These are phyloP conservation scores for Spodoptera litura DNA, from an alignment of 1,140 invertebrate genomes.

Conservation along the genomic window DNA sequence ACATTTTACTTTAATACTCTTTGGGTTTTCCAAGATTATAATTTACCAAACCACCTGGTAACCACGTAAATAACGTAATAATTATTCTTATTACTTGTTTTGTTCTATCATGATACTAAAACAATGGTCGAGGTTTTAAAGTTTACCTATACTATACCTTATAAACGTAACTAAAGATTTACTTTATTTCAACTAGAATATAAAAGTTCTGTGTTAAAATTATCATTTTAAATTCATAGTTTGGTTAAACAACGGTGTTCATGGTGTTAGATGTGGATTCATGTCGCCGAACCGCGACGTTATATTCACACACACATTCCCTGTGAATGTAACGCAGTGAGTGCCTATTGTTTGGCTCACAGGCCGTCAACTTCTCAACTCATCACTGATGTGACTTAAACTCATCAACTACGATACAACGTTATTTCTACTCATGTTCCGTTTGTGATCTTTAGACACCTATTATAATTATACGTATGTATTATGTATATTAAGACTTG, in stretches of 20 bases:
- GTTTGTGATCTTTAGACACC: neutral
- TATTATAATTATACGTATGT: neutral
- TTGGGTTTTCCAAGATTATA: too few relatives aligned
- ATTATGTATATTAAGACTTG: neutral
- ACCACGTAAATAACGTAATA: too few relatives aligned
- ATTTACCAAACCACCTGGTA: too few relatives aligned
- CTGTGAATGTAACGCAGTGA: slow-evolving; percentile 31
- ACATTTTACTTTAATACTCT: too few relatives aligned
- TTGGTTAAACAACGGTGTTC: slow-evolving; percentile 1
- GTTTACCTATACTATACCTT: too few relatives aligned
- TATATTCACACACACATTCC: slow-evolving; percentile 38
- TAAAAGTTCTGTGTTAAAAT: neutral
- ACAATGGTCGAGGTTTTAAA: too few relatives aligned
- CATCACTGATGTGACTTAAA: slow-evolving; percentile 4
- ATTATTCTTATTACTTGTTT: too few relatives aligned
- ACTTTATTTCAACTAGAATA: neutral
- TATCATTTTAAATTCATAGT: neutral
- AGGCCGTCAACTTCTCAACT: slow-evolving; percentile 5
- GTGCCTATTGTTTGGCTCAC: slow-evolving; percentile 17
- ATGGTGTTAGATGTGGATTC: slow-evolving; percentile 1
- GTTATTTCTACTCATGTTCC: neutral
- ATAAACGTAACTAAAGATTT: neutral
- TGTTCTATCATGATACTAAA: too few relatives aligned
- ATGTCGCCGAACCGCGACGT: slow-evolving; percentile 24
- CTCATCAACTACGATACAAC: neutral